These are phyloP conservation scores for Amorpha juglandis DNA, from an alignment of 2,888 invertebrate species.

Conservation along the genomic window DNA sequence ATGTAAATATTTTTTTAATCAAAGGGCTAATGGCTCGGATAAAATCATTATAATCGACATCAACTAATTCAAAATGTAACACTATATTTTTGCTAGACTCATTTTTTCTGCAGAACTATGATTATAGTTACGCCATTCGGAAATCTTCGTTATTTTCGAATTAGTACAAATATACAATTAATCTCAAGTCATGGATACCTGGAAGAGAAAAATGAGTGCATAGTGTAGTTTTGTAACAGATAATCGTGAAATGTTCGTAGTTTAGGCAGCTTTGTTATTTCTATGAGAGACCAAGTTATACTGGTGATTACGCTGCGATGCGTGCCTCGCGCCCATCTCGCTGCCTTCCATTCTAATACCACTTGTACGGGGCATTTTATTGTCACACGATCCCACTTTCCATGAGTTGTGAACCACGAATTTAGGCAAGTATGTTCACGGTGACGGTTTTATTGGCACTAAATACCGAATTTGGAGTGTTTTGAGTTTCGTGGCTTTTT, in stretches of 20 bases:
- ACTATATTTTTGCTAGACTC: too few species aligned
- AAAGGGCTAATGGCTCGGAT: too few species aligned
- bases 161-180: too few species aligned
- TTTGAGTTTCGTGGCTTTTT: conserved; percentile 66
- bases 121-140: too few species aligned
- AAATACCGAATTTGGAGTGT: conserved; percentile 73
- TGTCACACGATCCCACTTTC: conserved; percentile 74
- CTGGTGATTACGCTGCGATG: conserved; percentile 58
- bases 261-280: background rate
- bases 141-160: too few species aligned
- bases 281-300: conserved; percentile 43
- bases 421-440: conserved; percentile 70
- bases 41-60: too few species aligned
- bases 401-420: conserved; percentile 70
- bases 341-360: conserved; percentile 71
- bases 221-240: too few species aligned
- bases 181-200: too few species aligned
- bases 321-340: conserved; percentile 74
- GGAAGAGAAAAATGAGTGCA: too few species aligned
- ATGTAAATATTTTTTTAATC: too few species aligned
- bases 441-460: conserved; percentile 77
- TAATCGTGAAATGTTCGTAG: background rate
- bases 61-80: too few species aligned
- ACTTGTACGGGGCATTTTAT: conserved; percentile 81
- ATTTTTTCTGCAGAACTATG: too few species aligned